A percentile compares a stretch with the other conserved stretches of the same genome.
Conservation (phyloP, 2,797 vertebrate genomes). For the Halcyon smyrnensis region DNA sequence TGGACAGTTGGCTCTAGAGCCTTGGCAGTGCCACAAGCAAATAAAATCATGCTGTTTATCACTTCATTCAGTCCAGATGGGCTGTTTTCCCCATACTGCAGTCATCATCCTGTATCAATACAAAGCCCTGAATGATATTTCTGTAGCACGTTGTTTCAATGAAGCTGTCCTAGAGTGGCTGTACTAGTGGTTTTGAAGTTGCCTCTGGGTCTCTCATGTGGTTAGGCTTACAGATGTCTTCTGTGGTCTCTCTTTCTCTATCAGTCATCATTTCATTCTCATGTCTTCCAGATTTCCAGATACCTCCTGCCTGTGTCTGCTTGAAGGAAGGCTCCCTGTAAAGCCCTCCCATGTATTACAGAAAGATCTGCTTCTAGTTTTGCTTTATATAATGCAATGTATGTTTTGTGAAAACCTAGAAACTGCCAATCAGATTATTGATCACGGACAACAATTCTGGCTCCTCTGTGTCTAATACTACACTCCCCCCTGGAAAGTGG, state of each 20-base stretch:
- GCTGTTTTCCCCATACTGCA: constrained; percentile 1
- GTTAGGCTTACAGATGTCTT: constrained; percentile 63
- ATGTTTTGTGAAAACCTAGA: constrained; percentile 36
- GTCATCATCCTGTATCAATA: constrained; percentile 18
- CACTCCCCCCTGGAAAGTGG: background rate
- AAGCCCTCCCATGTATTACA: constrained; percentile 66
- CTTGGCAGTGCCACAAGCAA: constrained; percentile 30
- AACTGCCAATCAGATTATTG: constrained; percentile 64
- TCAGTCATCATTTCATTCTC: constrained; percentile 48
- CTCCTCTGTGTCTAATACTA: constrained; percentile 62
- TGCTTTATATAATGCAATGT: constrained; percentile 13
- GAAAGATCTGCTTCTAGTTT: constrained; percentile 64
- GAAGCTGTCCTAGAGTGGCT: constrained; percentile 60
- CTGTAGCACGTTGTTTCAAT: constrained; percentile 55
- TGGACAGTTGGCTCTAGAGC: constrained; percentile 23
- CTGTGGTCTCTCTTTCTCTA: constrained; percentile 64
- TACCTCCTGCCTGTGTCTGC: constrained; percentile 57
- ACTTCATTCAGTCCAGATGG: constrained; percentile 63
- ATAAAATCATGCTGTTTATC: constrained; percentile 14
- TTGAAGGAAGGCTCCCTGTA: constrained; percentile 49
- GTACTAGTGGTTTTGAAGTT: constrained; percentile 63
- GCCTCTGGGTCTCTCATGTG: constrained; percentile 67
- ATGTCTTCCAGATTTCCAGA: constrained; percentile 66
- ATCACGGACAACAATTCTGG: constrained; percentile 54
- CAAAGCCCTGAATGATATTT: constrained; percentile 28